Conservation (phyloP, 2,113 vertebrate genomes). For the Argyrosomus japonicus region DNA sequence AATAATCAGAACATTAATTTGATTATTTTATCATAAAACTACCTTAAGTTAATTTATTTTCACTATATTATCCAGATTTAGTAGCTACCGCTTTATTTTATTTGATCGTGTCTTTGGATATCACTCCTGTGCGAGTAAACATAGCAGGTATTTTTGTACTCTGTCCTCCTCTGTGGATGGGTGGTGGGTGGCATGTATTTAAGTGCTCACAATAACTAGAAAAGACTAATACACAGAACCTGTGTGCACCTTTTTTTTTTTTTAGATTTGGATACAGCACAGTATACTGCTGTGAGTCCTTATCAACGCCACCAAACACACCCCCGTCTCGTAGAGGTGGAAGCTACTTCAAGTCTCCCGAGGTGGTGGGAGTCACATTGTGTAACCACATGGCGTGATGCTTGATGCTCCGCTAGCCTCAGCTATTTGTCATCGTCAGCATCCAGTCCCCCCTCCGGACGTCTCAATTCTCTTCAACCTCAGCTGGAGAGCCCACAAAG, state of each 20-base stretch:
- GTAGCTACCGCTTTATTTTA: background rate
- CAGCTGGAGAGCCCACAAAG: slow-evolving; percentile 28
- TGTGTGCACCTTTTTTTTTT: background rate
- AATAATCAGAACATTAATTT: background rate
- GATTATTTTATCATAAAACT: background rate
- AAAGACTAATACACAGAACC: background rate
- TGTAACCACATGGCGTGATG: slow-evolving; percentile 56
- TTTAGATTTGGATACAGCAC: slow-evolving; percentile 22
- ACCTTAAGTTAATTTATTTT: too few species aligned
- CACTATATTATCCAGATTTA: too few species aligned
- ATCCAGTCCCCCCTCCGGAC: slow-evolving; percentile 49
- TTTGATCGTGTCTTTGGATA: background rate
- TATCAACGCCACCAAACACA: slow-evolving; percentile 20
- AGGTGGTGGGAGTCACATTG: slow-evolving; percentile 57
- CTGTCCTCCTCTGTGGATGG: background rate
- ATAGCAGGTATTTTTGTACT: background rate
- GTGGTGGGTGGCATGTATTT: slow-evolving; percentile 7
- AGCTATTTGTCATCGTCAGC: slow-evolving; percentile 70
- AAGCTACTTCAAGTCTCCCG: slow-evolving; percentile 50
- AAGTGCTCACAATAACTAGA: background rate
- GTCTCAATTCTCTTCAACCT: slow-evolving; percentile 32
- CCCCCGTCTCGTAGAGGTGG: slow-evolving; percentile 11
- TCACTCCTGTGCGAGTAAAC: background rate
- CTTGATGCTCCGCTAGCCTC: slow-evolving; percentile 55
- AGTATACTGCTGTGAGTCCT: slow-evolving; percentile 11